These are phyloP conservation scores for Heteromyza rotundicornis DNA, from an alignment of 2,888 invertebrate species.

Conservation along the genomic window DNA sequence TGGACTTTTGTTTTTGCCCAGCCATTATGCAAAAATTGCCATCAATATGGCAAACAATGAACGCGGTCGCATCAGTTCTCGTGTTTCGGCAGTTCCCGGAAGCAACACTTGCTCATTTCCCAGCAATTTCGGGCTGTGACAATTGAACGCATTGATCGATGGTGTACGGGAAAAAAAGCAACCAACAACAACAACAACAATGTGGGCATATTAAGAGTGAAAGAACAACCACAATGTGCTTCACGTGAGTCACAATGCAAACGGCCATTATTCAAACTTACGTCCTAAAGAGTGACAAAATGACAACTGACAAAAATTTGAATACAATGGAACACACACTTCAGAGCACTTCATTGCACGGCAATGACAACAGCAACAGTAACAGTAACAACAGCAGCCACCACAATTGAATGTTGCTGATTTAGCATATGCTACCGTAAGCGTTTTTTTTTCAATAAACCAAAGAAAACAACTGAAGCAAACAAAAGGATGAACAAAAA, in stretches of 20 bases:
- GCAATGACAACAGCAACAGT: constrained; percentile 11
- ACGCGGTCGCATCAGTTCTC: background rate
- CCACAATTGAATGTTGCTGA: constrained; percentile 22
- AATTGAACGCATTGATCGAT: too few relatives aligned
- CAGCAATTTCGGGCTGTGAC: background rate
- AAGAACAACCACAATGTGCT: background rate
- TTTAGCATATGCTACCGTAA: constrained; percentile 23
- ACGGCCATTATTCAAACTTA: constrained; percentile 3
- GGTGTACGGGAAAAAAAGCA: too few relatives aligned
- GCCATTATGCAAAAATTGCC: constrained; percentile 1
- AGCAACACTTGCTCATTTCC: background rate
- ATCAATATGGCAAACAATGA: background rate
- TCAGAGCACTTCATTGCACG: background rate
- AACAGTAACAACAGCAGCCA: constrained; percentile 8
- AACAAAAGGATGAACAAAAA: background rate
- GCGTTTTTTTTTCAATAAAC: background rate
- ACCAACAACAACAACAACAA: background rate
- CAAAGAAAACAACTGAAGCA: background rate
- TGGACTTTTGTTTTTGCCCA: too few relatives aligned
- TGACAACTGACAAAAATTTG: constrained; percentile 8
- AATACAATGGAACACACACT: constrained; percentile 3
- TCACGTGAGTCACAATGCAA: background rate
- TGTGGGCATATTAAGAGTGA: background rate
- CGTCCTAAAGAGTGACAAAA: constrained; percentile 5
- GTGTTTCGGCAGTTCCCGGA: background rate